phyloP scores from a whole-genome alignment of 2,113 vertebrate species.

The Xenopus laevis region DNA sequence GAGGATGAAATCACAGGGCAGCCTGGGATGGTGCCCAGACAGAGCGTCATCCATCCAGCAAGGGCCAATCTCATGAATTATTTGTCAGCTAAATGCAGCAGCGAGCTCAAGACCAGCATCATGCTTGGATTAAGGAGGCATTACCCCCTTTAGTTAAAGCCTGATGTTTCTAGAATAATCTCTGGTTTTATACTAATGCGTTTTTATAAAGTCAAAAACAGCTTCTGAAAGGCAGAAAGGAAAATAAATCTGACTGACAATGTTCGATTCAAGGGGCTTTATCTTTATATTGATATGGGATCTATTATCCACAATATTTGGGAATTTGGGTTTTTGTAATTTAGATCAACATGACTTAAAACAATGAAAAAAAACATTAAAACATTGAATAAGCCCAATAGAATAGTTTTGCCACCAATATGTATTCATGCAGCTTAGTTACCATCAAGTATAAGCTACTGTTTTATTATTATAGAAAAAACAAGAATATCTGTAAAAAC shows the following conservation, averaged over 20 bases:
- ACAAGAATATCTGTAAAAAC: too few species aligned
- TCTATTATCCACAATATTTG: too few species aligned
- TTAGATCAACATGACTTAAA: too few species aligned
- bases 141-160: conserved; percentile 64
- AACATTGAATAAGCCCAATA: too few species aligned
- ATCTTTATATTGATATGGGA: too few species aligned
- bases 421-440: too few species aligned
- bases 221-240: conserved; percentile 52
- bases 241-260: conserved; percentile 31
- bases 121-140: conserved; percentile 63
- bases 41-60: not conserved
- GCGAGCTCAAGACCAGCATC: conserved; percentile 48
- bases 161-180: conserved; percentile 68
- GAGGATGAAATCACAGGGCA: not conserved
- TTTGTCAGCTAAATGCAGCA: conserved; percentile 15
- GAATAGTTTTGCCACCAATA: too few species aligned
- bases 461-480: too few species aligned
- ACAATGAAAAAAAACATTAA: too few species aligned
- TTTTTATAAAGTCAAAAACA: conserved; percentile 65
- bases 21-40: not conserved
- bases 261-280: too few species aligned
- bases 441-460: too few species aligned
- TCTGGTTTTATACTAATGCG: conserved; percentile 67
- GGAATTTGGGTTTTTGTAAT: too few species aligned
- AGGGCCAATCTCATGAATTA: not conserved